Conservation (phyloP, 2,888 invertebrate species). For the Odontothrips loti region DNA sequence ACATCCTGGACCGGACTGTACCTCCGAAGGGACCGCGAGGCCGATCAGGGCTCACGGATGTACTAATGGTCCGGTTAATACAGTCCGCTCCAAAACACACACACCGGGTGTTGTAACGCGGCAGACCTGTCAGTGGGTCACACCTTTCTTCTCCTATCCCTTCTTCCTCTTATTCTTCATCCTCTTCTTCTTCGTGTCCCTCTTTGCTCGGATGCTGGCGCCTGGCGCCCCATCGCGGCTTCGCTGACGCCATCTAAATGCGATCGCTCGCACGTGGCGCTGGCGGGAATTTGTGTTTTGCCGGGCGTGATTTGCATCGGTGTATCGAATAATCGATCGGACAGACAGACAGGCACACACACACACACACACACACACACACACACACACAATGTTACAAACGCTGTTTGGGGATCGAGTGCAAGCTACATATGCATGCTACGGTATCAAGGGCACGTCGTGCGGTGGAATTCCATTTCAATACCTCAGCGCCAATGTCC, state of each 20-base stretch:
- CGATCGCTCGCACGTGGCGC: neutral
- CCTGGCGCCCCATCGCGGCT: neutral
- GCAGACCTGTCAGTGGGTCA: neutral
- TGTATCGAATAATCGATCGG: no score
- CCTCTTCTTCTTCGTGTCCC: neutral
- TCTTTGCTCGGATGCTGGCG: neutral
- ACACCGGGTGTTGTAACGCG: neutral
- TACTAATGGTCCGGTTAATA: slow-evolving; percentile 5
- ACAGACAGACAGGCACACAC: no score
- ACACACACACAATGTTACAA: no score
- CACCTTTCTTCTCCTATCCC: neutral
- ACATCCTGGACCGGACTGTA: neutral
- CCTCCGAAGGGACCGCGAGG: neutral
- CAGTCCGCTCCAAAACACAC: neutral
- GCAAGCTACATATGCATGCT: no score
- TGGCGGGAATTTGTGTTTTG: neutral
- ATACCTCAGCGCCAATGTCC: no score
- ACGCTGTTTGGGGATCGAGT: no score
- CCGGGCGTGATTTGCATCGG: neutral
- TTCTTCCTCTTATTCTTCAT: neutral
- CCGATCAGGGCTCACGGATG: neutral
- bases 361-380: no score
- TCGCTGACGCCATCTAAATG: neutral
- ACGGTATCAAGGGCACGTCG: no score
- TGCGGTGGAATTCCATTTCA: no score